A percentile compares a stretch with the other conserved stretches of the same genome.
Evolutionary conservation across 2,888 invertebrate species (phyloP).

Genomic region (Drosophila kuntzei): DNA sequence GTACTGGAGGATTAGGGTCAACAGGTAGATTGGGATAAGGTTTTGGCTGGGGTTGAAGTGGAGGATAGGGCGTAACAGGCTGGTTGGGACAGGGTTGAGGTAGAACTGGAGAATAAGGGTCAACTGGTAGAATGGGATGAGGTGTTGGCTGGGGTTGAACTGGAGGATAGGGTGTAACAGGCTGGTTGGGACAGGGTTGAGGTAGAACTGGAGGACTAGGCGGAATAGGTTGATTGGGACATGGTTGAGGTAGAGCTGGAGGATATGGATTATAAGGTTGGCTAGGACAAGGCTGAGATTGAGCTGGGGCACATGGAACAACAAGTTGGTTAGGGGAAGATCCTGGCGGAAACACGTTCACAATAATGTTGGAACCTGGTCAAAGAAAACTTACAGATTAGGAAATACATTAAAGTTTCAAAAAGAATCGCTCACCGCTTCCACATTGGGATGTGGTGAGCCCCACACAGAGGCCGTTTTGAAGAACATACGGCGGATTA

Average conservation of each 20-base stretch:
- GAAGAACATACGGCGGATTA: slow-evolving; percentile 34
- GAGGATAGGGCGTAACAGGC: slow-evolving; percentile 15
- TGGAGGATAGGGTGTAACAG: slow-evolving; percentile 16
- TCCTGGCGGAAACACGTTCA: slow-evolving; percentile 6
- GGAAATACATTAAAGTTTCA: background rate
- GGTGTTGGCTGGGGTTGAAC: slow-evolving; percentile 16
- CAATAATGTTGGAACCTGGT: slow-evolving; percentile 30
- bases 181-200: slow-evolving; percentile 27
- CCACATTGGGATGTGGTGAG: slow-evolving; percentile 1
- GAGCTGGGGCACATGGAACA: slow-evolving; percentile 6
- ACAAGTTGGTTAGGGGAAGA: slow-evolving; percentile 14
- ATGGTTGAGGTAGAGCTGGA: background rate
- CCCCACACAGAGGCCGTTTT: slow-evolving; percentile 47
- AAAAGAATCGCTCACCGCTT: slow-evolving; percentile 35
- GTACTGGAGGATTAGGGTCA: slow-evolving; percentile 1
- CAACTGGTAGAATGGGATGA: slow-evolving; percentile 1
- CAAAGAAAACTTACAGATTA: background rate
- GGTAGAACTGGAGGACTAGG: slow-evolving; percentile 8
- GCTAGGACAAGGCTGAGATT: slow-evolving; percentile 6
- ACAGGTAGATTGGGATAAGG: slow-evolving; percentile 11
- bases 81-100: slow-evolving; percentile 25
- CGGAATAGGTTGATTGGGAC: slow-evolving; percentile 11
- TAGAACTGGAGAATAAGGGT: slow-evolving; percentile 3
- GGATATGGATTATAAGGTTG: slow-evolving; percentile 1
- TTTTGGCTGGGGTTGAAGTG: slow-evolving; percentile 12